These are phyloP conservation scores for Falco naumanni DNA, from an alignment of 2,797 vertebrate species.

Conservation along the genomic window DNA sequence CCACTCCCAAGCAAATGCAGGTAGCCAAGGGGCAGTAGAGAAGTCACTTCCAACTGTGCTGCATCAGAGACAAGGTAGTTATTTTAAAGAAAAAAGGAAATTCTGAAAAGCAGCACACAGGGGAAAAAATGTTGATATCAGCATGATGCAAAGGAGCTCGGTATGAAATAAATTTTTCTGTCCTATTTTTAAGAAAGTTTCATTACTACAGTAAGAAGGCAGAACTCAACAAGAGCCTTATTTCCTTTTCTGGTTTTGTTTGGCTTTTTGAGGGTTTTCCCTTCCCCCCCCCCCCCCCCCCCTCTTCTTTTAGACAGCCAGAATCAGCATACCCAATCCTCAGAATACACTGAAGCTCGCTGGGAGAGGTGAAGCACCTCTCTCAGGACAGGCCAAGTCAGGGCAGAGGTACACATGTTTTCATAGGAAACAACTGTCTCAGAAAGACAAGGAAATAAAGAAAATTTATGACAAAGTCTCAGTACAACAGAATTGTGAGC, in stretches of 20 bases:
- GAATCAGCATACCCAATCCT: neutral
- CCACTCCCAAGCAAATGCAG: neutral
- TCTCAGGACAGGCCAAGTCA: neutral
- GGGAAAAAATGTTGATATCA: neutral
- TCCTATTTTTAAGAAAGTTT: neutral
- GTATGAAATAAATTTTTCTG: conserved; percentile 22
- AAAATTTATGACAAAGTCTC: conserved; percentile 28
- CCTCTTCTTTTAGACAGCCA: neutral
- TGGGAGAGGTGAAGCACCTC: neutral
- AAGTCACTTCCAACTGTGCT: neutral
- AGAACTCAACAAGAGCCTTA: neutral
- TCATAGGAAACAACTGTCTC: conserved; percentile 36
- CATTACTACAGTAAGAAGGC: neutral
- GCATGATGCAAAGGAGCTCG: neutral
- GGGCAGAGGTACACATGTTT: neutral
- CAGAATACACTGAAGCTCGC: neutral
- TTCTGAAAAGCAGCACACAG: neutral
- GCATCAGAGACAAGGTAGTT: neutral
- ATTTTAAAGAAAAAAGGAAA: neutral
- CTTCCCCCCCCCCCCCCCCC: fast-evolving
- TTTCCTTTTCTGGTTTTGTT: neutral
- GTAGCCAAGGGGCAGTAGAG: neutral
- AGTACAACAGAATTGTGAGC: conserved; percentile 42
- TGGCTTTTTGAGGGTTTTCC: neutral
- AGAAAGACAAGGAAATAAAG: conserved; percentile 18